Evolutionary conservation across 2,113 vertebrate genomes (phyloP), one percentile per base, ranked within the genome.

Genomic region (Corythaixoides concolor): DNA sequence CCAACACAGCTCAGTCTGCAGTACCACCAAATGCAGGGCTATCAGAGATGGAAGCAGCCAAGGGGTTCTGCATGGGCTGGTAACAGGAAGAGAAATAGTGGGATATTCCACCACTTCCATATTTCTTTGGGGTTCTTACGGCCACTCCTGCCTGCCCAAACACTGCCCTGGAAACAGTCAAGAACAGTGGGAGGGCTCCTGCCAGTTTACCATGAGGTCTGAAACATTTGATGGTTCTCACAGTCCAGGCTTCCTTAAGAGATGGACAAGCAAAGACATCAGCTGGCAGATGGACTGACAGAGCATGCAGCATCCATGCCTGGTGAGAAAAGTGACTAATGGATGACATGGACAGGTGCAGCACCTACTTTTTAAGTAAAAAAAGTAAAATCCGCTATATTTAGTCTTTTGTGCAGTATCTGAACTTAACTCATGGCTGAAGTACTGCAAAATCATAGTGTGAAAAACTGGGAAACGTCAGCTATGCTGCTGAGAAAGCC

Each of bases 381-480:
- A 80, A 85, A 83, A 56, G 12, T 75, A 17, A 64, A 72, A 68
- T 72, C 62, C 82, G 23, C 56, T 88, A n/a, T 76, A 93, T 83
- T 96, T 94, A 88, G 50, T 75, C 19, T 82, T 93, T 60, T 59
- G 30, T 88, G 62, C 49, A 60, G 43, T 93, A 91, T 70, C 79
- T 93, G 88, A 85, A 83, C 62, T 90, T 91, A 89, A 91, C 39
- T 93, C 30, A 20, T 63, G 50, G 62, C 35, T 93, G 63, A 90
- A 95, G 41, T n/a, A 63, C 78, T 90, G 89, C 64, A 72, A 95
- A 89, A 76, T 79, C 32, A 27, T 13, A 73, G 75, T 69, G 79
- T 88, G 88, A 92, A 95, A 88, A 76, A 62, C 30, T 82, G 67
- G 35, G 35, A 93, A 90, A 83, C 53, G 58, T 88, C 85, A 96